Evolutionary conservation across 2,888 invertebrate species (phyloP).

Genomic region (Capitulum mitella): DNA sequence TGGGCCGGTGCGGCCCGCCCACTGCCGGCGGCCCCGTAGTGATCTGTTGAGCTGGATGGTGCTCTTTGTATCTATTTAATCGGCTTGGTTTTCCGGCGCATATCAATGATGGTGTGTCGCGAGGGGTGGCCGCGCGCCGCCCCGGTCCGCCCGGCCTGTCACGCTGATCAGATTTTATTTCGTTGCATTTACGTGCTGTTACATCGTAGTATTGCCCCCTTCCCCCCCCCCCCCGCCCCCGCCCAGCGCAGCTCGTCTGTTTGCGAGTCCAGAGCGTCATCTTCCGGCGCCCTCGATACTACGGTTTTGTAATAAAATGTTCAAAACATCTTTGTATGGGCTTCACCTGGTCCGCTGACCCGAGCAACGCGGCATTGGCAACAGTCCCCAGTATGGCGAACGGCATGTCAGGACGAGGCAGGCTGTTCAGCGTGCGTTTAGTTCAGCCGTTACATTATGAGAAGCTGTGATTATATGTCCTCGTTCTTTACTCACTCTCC

Average conservation of each 20-base stretch:
- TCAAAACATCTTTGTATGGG: too few relatives aligned
- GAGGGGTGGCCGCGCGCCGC: background rate
- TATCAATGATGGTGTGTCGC: background rate
- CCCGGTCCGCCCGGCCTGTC: background rate
- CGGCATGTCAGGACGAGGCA: too few relatives aligned
- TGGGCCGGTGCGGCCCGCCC: background rate
- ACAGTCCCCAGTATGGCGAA: too few relatives aligned
- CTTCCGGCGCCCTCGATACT: background rate
- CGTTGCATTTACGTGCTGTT: constrained; percentile 20
- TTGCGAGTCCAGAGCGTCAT: background rate
- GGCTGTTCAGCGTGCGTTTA: too few relatives aligned
- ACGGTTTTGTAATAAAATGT: constrained; percentile 19
- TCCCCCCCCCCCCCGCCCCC: background rate
- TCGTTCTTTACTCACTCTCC: too few relatives aligned
- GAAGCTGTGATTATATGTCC: too few relatives aligned
- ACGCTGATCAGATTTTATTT: too few relatives aligned
- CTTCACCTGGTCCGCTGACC: too few relatives aligned
- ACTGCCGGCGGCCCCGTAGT: background rate
- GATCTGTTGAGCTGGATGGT: background rate
- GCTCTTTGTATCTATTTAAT: constrained; percentile 8
- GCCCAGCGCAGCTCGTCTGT: background rate
- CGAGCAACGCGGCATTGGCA: too few relatives aligned
- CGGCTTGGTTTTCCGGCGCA: background rate
- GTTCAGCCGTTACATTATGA: too few relatives aligned
- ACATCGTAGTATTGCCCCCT: background rate